A percentile compares a stretch with the other conserved stretches of the same genome.
Evolutionary conservation across 2,888 invertebrate genomes (phyloP).

Genomic region (Pinctada fucata): DNA sequence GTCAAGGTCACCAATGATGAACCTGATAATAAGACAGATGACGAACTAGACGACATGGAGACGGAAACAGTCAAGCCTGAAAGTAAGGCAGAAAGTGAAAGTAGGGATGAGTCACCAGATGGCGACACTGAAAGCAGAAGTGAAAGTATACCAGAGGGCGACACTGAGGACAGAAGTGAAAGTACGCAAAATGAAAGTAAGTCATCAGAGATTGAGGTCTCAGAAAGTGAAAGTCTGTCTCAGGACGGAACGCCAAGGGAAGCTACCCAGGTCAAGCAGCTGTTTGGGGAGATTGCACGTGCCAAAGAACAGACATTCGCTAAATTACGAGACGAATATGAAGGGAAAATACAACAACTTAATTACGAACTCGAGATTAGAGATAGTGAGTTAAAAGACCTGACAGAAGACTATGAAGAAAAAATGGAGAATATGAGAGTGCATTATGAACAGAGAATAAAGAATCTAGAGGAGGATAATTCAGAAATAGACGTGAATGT

Average conservation of each 20-base stretch:
- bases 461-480: constrained; percentile 21
- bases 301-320: constrained; percentile 38
- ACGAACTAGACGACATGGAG: background rate
- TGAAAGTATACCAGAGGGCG: background rate
- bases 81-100: background rate
- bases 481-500: constrained; percentile 18
- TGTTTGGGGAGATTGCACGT: constrained; percentile 28
- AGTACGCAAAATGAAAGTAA: background rate
- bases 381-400: constrained; percentile 46
- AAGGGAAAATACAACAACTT: constrained; percentile 32
- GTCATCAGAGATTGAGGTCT: constrained; percentile 20
- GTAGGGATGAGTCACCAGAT: background rate
- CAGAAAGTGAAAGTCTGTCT: constrained; percentile 9
- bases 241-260: constrained; percentile 8
- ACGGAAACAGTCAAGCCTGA: background rate
- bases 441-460: constrained; percentile 28
- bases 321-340: constrained; percentile 38
- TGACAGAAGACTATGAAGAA: constrained; percentile 39
- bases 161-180: background rate
- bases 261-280: constrained; percentile 1
- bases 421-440: constrained; percentile 22
- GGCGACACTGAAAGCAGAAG: background rate
- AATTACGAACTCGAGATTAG: constrained; percentile 34
- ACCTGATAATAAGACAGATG: background rate
- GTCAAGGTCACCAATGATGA: background rate